Conservation (phyloP, 2,113 vertebrate genomes). For the Pteropus alecto region DNA sequence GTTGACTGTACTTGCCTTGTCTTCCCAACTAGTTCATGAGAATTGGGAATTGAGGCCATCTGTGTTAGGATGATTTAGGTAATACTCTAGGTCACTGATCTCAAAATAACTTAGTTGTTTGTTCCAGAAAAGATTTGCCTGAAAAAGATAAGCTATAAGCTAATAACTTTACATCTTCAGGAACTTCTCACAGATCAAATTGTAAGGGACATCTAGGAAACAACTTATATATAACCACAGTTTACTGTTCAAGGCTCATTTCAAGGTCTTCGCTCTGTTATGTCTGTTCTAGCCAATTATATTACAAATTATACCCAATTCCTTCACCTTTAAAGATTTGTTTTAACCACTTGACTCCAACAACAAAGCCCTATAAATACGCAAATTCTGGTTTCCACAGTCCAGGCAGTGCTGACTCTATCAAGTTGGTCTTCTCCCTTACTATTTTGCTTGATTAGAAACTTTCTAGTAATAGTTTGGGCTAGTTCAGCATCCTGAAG, state of each 20-base stretch:
- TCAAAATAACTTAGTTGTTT: not conserved
- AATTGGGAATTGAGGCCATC: not conserved
- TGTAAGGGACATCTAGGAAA: not conserved
- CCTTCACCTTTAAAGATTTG: not conserved
- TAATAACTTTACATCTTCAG: conserved; percentile 7
- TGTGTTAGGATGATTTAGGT: not conserved
- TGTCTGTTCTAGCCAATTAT: not conserved
- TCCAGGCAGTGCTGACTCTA: not conserved
- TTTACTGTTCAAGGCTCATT: not conserved
- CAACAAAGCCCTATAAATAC: not conserved
- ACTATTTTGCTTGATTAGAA: not conserved
- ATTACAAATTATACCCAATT: not conserved
- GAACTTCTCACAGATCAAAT: not conserved
- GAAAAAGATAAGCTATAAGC: not conserved
- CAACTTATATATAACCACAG: not conserved
- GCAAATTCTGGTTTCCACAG: not conserved
- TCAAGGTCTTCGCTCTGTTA: not conserved
- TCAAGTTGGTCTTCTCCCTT: not conserved
- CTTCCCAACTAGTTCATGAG: not conserved
- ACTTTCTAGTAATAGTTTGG: not conserved
- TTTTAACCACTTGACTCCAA: not conserved
- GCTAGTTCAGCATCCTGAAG: not conserved
- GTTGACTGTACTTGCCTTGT: not conserved
- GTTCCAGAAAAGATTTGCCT: not conserved
- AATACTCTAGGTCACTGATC: not conserved